A percentile compares a stretch with the other conserved stretches of the same genome.
Conservation (phyloP, 2,888 invertebrate genomes). For the Drosophila atroscutellata region DNA sequence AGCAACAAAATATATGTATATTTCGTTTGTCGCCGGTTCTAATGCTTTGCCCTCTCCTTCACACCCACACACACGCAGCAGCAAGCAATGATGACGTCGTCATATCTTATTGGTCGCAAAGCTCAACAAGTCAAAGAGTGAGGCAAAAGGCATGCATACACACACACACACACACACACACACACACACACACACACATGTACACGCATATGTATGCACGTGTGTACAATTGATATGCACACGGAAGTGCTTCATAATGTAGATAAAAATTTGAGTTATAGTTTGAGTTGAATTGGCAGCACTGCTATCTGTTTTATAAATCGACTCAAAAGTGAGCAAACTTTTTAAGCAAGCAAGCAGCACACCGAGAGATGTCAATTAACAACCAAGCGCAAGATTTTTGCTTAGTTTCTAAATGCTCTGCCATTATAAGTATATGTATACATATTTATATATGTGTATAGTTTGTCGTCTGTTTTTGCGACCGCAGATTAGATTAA, state of each 20-base stretch:
- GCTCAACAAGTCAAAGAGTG: slow-evolving; percentile 58
- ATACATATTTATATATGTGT: slow-evolving; percentile 9
- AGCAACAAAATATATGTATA: slow-evolving; percentile 44
- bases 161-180: not conserved
- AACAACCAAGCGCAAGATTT: slow-evolving; percentile 67
- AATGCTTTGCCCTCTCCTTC: slow-evolving; percentile 41
- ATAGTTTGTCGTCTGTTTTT: slow-evolving; percentile 45
- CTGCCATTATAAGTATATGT: slow-evolving; percentile 1
- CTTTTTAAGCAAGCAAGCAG: slow-evolving; percentile 27
- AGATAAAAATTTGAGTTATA: slow-evolving; percentile 50
- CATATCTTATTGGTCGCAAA: slow-evolving; percentile 39
- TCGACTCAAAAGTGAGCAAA: slow-evolving; percentile 39
- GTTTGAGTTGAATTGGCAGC: slow-evolving; percentile 57
- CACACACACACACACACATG: not conserved
- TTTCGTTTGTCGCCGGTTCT: slow-evolving; percentile 75
- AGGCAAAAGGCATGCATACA: slow-evolving; percentile 26
- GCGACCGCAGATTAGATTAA: slow-evolving; percentile 77
- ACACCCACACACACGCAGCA: slow-evolving; percentile 35
- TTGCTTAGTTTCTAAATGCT: slow-evolving; percentile 23
- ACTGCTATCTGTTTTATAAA: slow-evolving; percentile 7
- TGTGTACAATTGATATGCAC: slow-evolving; percentile 36
- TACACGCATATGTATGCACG: not conserved
- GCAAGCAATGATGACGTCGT: slow-evolving; percentile 52
- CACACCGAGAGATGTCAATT: slow-evolving; percentile 59
- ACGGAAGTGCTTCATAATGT: slow-evolving; percentile 53